Base-by-base conservation (phyloP, 2,113 vertebrate species). In the Dicerorhinus sumatrensis region DNA sequence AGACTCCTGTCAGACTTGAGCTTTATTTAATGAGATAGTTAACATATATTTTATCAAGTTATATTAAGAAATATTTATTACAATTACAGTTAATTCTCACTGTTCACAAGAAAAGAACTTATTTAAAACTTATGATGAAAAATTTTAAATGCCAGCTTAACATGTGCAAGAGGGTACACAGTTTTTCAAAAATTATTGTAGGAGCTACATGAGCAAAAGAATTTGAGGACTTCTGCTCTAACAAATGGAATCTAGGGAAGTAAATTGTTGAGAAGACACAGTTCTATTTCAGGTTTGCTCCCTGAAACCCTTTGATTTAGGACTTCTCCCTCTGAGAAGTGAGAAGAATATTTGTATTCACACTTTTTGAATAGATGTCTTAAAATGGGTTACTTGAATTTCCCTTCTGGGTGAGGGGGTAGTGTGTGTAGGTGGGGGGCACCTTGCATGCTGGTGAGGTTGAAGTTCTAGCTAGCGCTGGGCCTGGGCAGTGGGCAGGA, bases 21-120 rank as follows among this genome's bases (percentile, higher is more conserved):
- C 6, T 81, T 70, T 96, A 94, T 91, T 82, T 91, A 96, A 76
- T 87, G 60, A 86, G 12, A 93, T 72, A 65, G 54, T 95, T 91
- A 89, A 81, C 63, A 90, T 63, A 92, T 75, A 88, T 92, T 85
- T 95, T 70, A 90, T 76, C 31, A 80, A 96, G 51, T 91, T 95
- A 23, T 58, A 91, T 95, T 91, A 82, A 90, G 81, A 97, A 88
- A 54, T 91, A 94, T 89, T 65, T 70, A 87, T 72, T 93, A 8
- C 63, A 81, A 21, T 54, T 86, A 60, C 14, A 76, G n/a, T 82
- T 36, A 91, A 85, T 80, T 89, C 5, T n/a, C 33, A 85, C 42
- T 70, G 67, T n/a, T 84, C 54, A 79, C 1, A 75, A 89, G 62
- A 93, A 96, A 83, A 83, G 42, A 91, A 89, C 27, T 77, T 87